Conservation (phyloP, 2,113 vertebrate species). For the Nycticryphes semicollaris region DNA sequence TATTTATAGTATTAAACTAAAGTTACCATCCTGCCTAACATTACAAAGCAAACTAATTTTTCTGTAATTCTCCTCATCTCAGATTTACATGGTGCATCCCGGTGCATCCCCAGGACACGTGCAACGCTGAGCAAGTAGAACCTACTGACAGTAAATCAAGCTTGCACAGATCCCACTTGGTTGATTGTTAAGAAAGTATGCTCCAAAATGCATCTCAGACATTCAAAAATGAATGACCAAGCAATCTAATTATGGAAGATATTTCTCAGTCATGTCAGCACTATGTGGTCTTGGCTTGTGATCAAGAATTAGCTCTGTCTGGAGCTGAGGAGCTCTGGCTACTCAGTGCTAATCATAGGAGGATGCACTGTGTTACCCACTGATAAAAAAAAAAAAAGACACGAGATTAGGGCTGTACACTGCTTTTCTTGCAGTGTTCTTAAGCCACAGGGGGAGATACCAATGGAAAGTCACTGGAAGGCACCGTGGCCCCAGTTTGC, state of each 20-base stretch:
- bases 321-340: conserved; percentile 12
- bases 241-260: conserved; percentile 68
- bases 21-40: not conserved
- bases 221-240: conserved; percentile 62
- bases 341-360: not conserved
- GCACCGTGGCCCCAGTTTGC: not conserved
- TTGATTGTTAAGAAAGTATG: conserved; percentile 35
- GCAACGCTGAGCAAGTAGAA: not conserved
- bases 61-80: not conserved
- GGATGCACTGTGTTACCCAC: not conserved
- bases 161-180: not conserved
- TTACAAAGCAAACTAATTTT: not conserved
- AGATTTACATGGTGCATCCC: not conserved
- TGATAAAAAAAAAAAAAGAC: not conserved
- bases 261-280: conserved; percentile 66
- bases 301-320: conserved; percentile 63
- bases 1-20: not conserved
- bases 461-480: not conserved
- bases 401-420: not conserved
- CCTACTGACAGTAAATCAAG: not conserved
- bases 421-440: not conserved
- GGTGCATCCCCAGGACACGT: not conserved
- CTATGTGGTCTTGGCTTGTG: conserved; percentile 56
- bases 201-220: conserved; percentile 47
- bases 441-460: not conserved